These are phyloP conservation scores for Acrobasis suavella DNA, from an alignment of 2,888 invertebrate species.

Conservation along the genomic window DNA sequence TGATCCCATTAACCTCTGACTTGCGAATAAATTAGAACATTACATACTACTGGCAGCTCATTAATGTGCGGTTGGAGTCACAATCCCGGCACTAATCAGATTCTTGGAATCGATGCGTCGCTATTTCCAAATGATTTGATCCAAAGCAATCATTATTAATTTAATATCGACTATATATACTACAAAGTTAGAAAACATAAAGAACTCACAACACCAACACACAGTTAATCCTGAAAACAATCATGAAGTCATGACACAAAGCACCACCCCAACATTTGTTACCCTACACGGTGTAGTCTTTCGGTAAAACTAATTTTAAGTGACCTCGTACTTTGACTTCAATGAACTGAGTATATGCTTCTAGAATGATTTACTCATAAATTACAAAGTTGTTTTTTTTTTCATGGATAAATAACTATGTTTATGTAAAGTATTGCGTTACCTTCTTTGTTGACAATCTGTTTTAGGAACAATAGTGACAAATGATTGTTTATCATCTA, in stretches of 20 bases:
- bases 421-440: not conserved
- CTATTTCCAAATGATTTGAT: not conserved
- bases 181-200: no score
- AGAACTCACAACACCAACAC: no score
- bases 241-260: no score
- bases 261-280: no score
- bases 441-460: not conserved
- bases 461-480: not conserved
- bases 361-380: not conserved
- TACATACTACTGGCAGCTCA: not conserved
- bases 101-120: not conserved
- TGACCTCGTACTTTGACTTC: no score
- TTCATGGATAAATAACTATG: not conserved
- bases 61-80: not conserved
- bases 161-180: not conserved
- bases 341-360: not conserved
- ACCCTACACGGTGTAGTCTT: no score
- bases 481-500: not conserved
- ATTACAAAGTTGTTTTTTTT: not conserved
- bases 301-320: no score
- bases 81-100: not conserved
- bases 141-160: not conserved
- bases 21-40: not conserved
- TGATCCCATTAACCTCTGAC: constrained; percentile 9
- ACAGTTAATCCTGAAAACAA: no score